phyloP scores from a whole-genome alignment of 2,113 vertebrate genomes.

The Opisthocomus hoazin region DNA sequence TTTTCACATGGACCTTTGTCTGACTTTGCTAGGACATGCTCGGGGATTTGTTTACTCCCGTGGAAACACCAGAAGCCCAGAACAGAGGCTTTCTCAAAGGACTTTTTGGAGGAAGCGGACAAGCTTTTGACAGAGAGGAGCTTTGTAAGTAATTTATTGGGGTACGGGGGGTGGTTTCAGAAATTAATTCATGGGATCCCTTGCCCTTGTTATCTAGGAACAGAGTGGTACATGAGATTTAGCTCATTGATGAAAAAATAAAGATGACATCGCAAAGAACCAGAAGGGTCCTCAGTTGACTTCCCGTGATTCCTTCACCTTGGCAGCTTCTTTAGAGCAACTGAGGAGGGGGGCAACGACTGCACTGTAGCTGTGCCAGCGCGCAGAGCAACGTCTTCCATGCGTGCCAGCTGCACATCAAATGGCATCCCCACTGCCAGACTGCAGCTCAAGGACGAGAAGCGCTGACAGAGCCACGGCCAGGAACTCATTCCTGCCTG shows the following conservation, averaged over 20 bases:
- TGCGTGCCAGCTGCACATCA: fast-evolving
- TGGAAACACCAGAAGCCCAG: constrained; percentile 96
- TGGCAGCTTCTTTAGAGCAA: background rate
- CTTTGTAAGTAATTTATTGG: constrained; percentile 82
- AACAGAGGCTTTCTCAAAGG: constrained; percentile 97
- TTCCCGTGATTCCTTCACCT: background rate
- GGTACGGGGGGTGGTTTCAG: too few relatives aligned
- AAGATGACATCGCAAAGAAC: background rate
- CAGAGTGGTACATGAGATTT: too few relatives aligned
- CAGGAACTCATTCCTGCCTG: background rate
- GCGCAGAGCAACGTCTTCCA: background rate
- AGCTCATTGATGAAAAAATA: background rate
- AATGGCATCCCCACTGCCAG: fast-evolving
- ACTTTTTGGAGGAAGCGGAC: constrained; percentile 91
- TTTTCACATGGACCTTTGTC: background rate
- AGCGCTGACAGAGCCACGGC: background rate
- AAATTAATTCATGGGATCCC: background rate
- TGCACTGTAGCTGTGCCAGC: fast-evolving
- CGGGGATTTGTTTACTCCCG: constrained; percentile 93
- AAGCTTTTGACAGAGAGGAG: constrained; percentile 95
- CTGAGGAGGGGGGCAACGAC: fast-evolving
- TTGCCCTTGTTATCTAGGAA: background rate
- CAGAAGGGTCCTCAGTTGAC: background rate
- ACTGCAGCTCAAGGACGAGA: fast-evolving
- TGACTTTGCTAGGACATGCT: constrained; percentile 87